These are phyloP conservation scores for Stegophylla sp. DNA, from an alignment of 2,888 invertebrate species.

Conservation along the genomic window DNA sequence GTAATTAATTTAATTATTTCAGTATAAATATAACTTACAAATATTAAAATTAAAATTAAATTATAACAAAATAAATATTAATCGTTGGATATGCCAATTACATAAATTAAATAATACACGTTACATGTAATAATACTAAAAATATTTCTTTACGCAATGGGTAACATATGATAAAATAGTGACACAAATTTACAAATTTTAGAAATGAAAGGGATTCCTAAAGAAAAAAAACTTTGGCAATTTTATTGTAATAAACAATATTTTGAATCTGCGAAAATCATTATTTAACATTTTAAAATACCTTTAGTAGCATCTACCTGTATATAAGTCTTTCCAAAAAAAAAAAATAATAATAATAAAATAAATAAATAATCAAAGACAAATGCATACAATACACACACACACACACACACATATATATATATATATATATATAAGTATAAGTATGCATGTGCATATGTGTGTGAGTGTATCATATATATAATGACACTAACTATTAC, in stretches of 20 bases:
- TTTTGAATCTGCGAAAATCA: constrained; percentile 9
- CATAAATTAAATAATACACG: constrained; percentile 43
- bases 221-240: constrained; percentile 44
- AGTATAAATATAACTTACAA: constrained; percentile 23
- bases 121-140: constrained; percentile 48
- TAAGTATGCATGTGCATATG: too few species aligned
- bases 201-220: constrained; percentile 26
- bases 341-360: neutral
- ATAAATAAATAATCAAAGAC: too few species aligned
- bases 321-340: neutral
- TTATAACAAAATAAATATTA: constrained; percentile 36
- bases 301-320: constrained; percentile 7
- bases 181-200: constrained; percentile 30
- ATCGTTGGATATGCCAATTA: constrained; percentile 25
- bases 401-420: too few species aligned
- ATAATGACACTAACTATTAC: neutral
- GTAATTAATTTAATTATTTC: constrained; percentile 17
- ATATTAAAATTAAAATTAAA: constrained; percentile 27
- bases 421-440: too few species aligned
- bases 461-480: too few species aligned
- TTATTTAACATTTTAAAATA: constrained; percentile 18
- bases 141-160: constrained; percentile 33
- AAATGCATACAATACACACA: too few species aligned
- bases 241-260: constrained; percentile 15
- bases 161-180: constrained; percentile 46